Base-by-base conservation (phyloP, 1,140 invertebrate species). In the Chelonus insularis region DNA sequence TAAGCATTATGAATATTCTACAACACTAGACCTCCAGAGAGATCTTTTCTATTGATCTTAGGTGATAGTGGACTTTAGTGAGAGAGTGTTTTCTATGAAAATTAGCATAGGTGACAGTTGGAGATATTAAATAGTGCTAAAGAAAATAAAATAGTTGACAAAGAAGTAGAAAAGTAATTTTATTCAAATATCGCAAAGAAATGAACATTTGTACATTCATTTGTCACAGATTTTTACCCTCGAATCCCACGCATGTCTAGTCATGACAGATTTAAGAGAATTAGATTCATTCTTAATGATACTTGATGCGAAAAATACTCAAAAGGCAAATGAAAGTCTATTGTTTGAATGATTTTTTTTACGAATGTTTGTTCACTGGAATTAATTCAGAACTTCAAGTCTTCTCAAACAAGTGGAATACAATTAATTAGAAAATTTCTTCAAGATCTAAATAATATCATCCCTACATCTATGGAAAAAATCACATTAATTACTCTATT, bases 141-240 rank as follows among this genome's bases (percentile, higher is more conserved):
- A 50, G n/a, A 20, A 23, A 20, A 11, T 9, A 23, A 25, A 2
- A 16, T 14, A n/a, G 18, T 45, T 41, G 12, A 12, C 8, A 41
- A 18, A 11, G 43, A 6, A 7, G 12, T 5, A n/a, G 20, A 5
- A 11, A 18, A 47, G 20, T 12, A 5, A 18, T 25, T 50, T 25
- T 7, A 50, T 50, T 50, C 21, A 6, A 7, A 50, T n/a, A n/a
- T n/a, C 5, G 3, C 20, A 47, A 2, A 47, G 8, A 47, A 21
- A 21, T 20, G 14, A 51, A 63, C 62, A 58, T 70, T 64, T 14
- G 7, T 4, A 4, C 47, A 43, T 65, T 61, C 51, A 51, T 64
- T 67, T 55, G 63, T 62, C 62, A 66, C 57, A 70, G 62, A 68
- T 68, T 63, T 67, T 57, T 67, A 66, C 57, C 57, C 68, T 64